Base-by-base conservation (phyloP, 2,113 vertebrate species). In the Channa maculata region DNA sequence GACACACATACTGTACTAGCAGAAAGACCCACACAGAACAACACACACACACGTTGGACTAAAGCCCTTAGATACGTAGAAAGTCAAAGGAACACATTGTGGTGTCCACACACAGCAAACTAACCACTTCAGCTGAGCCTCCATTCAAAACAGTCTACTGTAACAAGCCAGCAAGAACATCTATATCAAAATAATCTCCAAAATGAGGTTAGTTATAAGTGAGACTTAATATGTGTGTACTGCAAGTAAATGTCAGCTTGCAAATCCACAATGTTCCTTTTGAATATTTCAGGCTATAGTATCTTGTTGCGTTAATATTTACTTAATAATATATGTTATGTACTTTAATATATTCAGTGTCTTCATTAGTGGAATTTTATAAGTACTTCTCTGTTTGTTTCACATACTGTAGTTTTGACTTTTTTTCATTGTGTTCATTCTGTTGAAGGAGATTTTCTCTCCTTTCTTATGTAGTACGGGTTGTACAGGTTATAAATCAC, bases 81-180 rank as follows among this genome's bases (percentile, higher is more conserved):
- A 24, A 73, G 61, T 73, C 58, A 74, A 73, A 79, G 59, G 69
- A 55, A 77, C 77, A 66, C 60, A 67, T 68, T 79, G 39, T 75
- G 75, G 51, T 84, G 60, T 75, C 69, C 61, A 64, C 52, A 75
- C 51, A 60, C 37, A 45, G 24, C 24, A 24, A 24, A 24, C 24
- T 24, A 24, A 24, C 24, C 24, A 24, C 24, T 24, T 24, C 24
- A 24, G 24, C 24, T 24, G 24, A 24, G 24, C 24, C 1, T 24
- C 24, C 24, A 24, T 24, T 24, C 24, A 24, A 24, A 24, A 24
- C 24, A 24, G 24, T 24, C 24, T 24, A 24, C 24, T 24, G 24
- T 24, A 24, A 24, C 24, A 24, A 24, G 24, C 24, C 24, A 24
- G 24, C 24, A 24, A 24, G 24, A 24, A 24, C 24, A 24, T 24